Evolutionary conservation across 2,797 vertebrate genomes (phyloP), one percentile per base, ranked within the genome.

Genomic region (Dendrocincla fuliginosa): DNA sequence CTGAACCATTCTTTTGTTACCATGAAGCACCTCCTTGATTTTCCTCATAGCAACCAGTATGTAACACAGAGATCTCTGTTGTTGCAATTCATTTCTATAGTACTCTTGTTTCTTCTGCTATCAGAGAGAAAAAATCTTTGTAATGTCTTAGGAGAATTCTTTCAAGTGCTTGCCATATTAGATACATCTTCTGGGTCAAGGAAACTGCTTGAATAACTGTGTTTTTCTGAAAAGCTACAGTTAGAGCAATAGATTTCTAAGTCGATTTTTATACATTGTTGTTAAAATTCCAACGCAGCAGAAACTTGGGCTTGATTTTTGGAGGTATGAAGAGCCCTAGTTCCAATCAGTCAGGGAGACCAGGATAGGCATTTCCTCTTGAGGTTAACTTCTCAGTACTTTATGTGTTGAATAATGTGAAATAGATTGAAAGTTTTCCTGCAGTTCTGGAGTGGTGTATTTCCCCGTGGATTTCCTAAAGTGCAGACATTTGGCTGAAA

Each of bases 21-120:
- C 96, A 99, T 99, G 99, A 99, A 99, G 95, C 99, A 99, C 98
- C 98, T 99, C 97, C 98, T 99, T 10, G 99, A 99, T 98, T 99
- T 99, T 91, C 99, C 99, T 95, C 99, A 99, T 94, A 99, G 99
- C 98, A 99, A 98, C 98, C 99, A 99, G 99, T 99, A 98, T 97
- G 99, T 98, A 86, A n/a, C 32, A 53, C 68, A 90, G 19, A 64
- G 46, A 37, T 88, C 13, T 71, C 50, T 7, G 1, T 28, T 76
- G 39, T 35, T 71, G 68, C 55, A 57, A 55, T 74, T 67, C 12
- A 12, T 28, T 9, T 55, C 22, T 70, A 2, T 82, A 24, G 24
- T 22, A 50, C 23, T 70, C 42, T n/a, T 79, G 49, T 83, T 96
- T 61, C 35, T 27, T 71, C 47, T 53, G 19, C 50, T 73, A 1